phyloP scores from a whole-genome alignment of 2,888 invertebrate species.

The Torymus tubicola region DNA sequence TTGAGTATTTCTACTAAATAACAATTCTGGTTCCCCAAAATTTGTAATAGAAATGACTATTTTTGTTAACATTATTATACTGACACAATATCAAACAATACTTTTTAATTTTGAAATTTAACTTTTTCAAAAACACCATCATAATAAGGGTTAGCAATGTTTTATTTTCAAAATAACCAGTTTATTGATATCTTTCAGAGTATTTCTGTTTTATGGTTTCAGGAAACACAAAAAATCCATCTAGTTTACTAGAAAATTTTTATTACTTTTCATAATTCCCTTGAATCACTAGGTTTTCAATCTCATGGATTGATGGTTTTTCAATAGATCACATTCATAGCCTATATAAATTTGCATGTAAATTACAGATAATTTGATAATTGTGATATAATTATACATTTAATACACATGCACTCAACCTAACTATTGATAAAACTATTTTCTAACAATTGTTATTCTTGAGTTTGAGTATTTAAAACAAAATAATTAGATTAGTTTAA shows the following conservation, averaged over 20 bases:
- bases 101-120: not conserved
- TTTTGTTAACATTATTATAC: slow-evolving; percentile 7
- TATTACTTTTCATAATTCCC: not conserved
- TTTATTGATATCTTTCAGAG: not conserved
- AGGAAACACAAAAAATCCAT: not conserved
- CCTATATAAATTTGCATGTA: slow-evolving; percentile 12
- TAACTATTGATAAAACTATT: not conserved
- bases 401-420: not conserved
- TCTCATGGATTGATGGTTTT: not conserved
- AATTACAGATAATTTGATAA: slow-evolving; percentile 8
- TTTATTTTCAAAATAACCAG: not conserved
- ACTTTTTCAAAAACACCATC: no score
- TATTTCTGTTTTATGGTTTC: not conserved
- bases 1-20: not conserved
- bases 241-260: not conserved
- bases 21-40: slow-evolving; percentile 28
- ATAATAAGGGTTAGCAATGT: not conserved
- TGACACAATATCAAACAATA: not conserved
- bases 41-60: slow-evolving; percentile 11
- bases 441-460: not conserved
- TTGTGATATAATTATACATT: not conserved
- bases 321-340: not conserved
- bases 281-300: not conserved
- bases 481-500: no score
- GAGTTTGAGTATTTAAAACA: no score